Conservation (phyloP, 1,140 invertebrate genomes). For the Achatina immaculata region DNA sequence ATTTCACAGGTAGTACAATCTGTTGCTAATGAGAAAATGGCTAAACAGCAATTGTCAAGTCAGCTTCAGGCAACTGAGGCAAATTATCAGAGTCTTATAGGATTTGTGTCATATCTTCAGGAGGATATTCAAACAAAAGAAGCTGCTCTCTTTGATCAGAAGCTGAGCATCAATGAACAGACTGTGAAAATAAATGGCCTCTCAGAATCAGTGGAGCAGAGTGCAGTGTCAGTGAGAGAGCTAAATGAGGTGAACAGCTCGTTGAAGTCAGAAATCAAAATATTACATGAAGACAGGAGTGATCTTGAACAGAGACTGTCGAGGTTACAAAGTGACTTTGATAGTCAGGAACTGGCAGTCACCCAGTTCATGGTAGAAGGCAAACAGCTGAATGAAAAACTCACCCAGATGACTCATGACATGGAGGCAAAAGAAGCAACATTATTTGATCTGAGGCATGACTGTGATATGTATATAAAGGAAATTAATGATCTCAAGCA, state of each 20-base stretch:
- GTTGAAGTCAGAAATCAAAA: not conserved
- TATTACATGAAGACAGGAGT: not conserved
- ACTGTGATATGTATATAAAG: conserved; percentile 43
- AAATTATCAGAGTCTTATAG: not conserved
- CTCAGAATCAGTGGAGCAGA: not conserved
- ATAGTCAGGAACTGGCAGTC: not conserved
- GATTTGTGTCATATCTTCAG: not conserved
- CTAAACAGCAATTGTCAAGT: not conserved
- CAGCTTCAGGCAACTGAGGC: not conserved
- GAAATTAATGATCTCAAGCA: conserved; percentile 42
- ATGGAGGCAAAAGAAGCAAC: conserved; percentile 16
- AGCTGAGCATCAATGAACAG: not conserved
- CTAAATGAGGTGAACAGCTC: not conserved
- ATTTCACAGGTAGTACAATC: not conserved
- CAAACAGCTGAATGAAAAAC: conserved; percentile 28
- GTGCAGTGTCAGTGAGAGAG: not conserved
- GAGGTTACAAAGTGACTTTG: not conserved
- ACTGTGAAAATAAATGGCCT: not conserved
- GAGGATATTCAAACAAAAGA: conserved; percentile 1
- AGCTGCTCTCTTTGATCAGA: not conserved
- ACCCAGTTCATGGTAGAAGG: conserved; percentile 15
- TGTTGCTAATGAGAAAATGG: not conserved
- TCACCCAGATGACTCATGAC: conserved; percentile 7
- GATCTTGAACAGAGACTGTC: conserved; percentile 6
- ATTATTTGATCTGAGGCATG: conserved; percentile 24